Evolutionary conservation across 2,113 vertebrate genomes (phyloP).

Genomic region (Odocoileus virginianus): DNA sequence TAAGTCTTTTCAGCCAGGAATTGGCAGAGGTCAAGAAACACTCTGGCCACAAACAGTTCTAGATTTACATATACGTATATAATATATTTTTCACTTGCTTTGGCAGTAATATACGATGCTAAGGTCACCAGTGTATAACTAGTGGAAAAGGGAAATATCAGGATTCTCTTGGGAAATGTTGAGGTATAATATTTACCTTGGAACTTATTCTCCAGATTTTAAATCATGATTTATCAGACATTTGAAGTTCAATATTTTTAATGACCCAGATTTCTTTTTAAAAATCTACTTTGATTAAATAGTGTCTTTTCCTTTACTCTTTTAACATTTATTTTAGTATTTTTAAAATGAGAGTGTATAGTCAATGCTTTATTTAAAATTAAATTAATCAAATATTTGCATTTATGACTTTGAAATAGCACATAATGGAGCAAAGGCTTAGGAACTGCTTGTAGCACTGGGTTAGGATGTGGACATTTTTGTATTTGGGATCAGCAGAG

Average conservation of each 20-base stretch:
- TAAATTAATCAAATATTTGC: neutral
- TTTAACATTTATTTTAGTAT: neutral
- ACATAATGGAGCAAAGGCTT: neutral
- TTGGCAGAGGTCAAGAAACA: neutral
- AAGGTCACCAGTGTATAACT: neutral
- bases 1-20: neutral
- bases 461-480: neutral
- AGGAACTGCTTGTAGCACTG: neutral
- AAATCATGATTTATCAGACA: neutral
- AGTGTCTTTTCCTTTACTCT: neutral
- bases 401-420: neutral
- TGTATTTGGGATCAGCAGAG: neutral
- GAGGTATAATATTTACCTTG: neutral
- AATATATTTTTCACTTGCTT: neutral
- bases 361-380: neutral
- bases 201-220: neutral
- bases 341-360: neutral
- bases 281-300: neutral
- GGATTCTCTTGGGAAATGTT: neutral
- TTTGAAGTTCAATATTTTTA: constrained; percentile 18
- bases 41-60: neutral
- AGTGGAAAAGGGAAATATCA: neutral
- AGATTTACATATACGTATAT: neutral
- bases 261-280: neutral
- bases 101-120: neutral